Base-by-base conservation (phyloP, 2,888 invertebrate genomes). In the Junonia oenone region DNA sequence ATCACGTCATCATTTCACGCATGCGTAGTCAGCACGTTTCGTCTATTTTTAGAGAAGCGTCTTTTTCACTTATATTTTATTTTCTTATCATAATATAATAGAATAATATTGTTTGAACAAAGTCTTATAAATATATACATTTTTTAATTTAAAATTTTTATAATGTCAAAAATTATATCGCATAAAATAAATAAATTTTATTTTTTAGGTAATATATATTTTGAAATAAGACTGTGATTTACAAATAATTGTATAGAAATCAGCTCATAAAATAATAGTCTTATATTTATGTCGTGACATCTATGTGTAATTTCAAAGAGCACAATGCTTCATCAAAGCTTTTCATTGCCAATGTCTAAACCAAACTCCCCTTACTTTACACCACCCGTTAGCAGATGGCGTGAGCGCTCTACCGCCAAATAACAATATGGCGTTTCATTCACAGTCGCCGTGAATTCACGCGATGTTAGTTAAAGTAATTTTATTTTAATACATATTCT, bases 1-100 rank as follows among this genome's bases (percentile, higher is more conserved):
- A 64, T 59, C 58, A 81, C 84, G 83, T 80, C 78, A 83, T 63
- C 26, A 65, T 68, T 59, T 55, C 43, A 51, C 81, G 83, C 86
- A 84, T 82, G 86, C 86, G 74, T 66, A 6, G 11, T 43, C 11
- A 11, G 15, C n/a, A 15, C 1, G 2, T 43, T 43, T 13, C 22
- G 22, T 43, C 43, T 22, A 43, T 17, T 22, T 22, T 22, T 43
- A 43, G 43, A 43, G 19, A n/a, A 22, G n/a, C 6, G n/a, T 26
- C 6, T 13, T 43, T 2, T 26, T 9, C 13, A 11, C 19, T n/a
- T 22, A 43, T 5, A 43, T 43, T 43, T 14, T 43, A n/a, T n/a
- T n/a, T n/a, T n/a, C n/a, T n/a, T n/a, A n/a, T n/a, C n/a, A n/a
- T n/a, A n/a, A n/a, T n/a, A n/a, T n/a, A n/a, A n/a, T n/a, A n/a